A percentile compares a stretch with the other conserved stretches of the same genome.
Conservation (phyloP, 2,113 vertebrate genomes). For the Brachyistius frenatus region DNA sequence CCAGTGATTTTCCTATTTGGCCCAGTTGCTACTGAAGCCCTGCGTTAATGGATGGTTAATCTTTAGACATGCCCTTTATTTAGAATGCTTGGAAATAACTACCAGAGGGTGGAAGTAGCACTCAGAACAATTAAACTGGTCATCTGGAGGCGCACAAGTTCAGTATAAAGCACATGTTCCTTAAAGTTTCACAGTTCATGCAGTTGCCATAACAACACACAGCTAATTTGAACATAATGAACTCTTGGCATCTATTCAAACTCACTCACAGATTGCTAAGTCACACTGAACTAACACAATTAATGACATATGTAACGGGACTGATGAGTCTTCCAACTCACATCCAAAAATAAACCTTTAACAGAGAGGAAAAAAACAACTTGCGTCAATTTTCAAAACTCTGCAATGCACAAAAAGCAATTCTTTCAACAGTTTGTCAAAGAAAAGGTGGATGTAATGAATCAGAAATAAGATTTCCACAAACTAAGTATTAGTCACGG, state of each 20-base stretch:
- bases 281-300: background rate
- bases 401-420: background rate
- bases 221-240: slow-evolving; percentile 28
- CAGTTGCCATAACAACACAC: slow-evolving; percentile 54
- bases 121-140: slow-evolving; percentile 4
- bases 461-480: slow-evolving; percentile 14
- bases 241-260: slow-evolving; percentile 7
- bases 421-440: background rate
- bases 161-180: slow-evolving; percentile 29
- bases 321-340: slow-evolving; percentile 2
- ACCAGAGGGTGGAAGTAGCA: background rate
- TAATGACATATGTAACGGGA: no score
- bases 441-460: background rate
- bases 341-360: background rate
- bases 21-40: no score
- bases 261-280: slow-evolving; percentile 38
- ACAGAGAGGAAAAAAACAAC: background rate
- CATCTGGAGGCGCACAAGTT: slow-evolving; percentile 20
- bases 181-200: slow-evolving; percentile 34
- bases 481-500: slow-evolving; percentile 17
- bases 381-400: slow-evolving; percentile 25
- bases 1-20: no score
- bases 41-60: background rate
- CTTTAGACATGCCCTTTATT: slow-evolving; percentile 2
- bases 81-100: background rate